Percentiles rank a stretch among this genome's conserved stretches.
Evolutionary conservation across 2,888 invertebrate species (phyloP).

Genomic region (Zeuzera pyrina): DNA sequence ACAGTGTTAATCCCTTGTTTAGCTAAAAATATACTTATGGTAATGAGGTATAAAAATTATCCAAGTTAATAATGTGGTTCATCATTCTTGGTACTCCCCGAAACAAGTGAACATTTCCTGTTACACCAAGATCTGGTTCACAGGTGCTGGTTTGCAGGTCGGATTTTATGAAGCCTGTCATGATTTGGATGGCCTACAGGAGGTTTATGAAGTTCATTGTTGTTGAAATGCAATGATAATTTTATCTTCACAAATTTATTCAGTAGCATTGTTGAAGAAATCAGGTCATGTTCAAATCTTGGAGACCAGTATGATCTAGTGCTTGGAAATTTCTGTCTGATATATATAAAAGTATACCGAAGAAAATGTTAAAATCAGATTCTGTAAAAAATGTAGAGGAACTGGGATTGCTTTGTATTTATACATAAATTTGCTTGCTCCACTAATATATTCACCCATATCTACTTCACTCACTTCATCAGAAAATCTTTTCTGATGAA

Average conservation of each 20-base stretch:
- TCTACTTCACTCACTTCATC: too few relatives aligned
- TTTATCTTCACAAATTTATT: constrained; percentile 24
- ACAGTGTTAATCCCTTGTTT: constrained; percentile 13
- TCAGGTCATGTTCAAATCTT: constrained; percentile 18
- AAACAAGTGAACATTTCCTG: constrained; percentile 18
- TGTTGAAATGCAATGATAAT: constrained; percentile 21
- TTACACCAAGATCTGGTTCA: constrained; percentile 21
- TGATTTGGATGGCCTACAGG: constrained; percentile 14
- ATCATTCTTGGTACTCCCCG: constrained; percentile 14
- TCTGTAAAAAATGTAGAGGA: constrained; percentile 11
- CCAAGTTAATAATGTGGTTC: constrained; percentile 16
- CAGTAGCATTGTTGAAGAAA: constrained; percentile 20
- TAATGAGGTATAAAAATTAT: constrained; percentile 15
- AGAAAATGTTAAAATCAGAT: constrained; percentile 14
- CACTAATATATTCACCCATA: too few relatives aligned
- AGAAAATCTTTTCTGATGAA: too few relatives aligned
- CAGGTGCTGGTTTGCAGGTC: constrained; percentile 20
- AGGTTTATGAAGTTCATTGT: constrained; percentile 21
- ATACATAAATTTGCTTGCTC: constrained; percentile 13
- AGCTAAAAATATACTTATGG: constrained; percentile 11
- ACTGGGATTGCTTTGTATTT: constrained; percentile 14
- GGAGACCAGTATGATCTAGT: constrained; percentile 20
- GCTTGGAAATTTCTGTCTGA: constrained; percentile 19
- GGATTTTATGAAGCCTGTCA: constrained; percentile 20
- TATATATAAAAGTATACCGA: constrained; percentile 20